Evolutionary conservation across 1,140 invertebrate species (phyloP).

Genomic region (Formica exsecta): DNA sequence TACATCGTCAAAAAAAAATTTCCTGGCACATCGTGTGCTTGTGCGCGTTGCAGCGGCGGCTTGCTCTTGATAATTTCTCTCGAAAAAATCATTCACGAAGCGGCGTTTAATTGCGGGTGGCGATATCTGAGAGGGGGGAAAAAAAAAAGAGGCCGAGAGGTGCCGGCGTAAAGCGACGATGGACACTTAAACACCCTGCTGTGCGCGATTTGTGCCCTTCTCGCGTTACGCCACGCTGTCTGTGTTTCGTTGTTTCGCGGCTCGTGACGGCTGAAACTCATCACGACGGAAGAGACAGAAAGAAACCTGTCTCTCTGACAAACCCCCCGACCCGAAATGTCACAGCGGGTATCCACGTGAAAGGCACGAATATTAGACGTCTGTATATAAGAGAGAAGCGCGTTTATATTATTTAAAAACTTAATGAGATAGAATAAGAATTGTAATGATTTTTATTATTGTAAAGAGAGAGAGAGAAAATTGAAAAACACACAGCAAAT

Average conservation of each 20-base stretch:
- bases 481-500: neutral
- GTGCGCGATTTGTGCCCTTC: conserved; percentile 64
- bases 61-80: conserved; percentile 56
- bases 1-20: neutral
- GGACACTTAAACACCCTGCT: conserved; percentile 39
- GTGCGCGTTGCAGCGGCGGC: neutral
- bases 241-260: conserved; percentile 79
- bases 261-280: conserved; percentile 69
- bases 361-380: neutral
- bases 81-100: conserved; percentile 28
- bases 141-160: conserved; percentile 15
- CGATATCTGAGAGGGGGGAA: conserved; percentile 14
- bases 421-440: neutral
- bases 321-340: neutral
- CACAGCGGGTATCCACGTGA: neutral
- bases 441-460: neutral
- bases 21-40: neutral
- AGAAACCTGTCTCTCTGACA: conserved; percentile 46
- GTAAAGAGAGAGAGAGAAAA: neutral
- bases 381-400: neutral
- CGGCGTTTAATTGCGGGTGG: conserved; percentile 72
- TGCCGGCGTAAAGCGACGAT: neutral
- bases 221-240: conserved; percentile 80
- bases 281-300: conserved; percentile 48
- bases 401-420: neutral